Base-by-base conservation (phyloP, 2,888 invertebrate genomes). In the Ophioninae sp. region DNA sequence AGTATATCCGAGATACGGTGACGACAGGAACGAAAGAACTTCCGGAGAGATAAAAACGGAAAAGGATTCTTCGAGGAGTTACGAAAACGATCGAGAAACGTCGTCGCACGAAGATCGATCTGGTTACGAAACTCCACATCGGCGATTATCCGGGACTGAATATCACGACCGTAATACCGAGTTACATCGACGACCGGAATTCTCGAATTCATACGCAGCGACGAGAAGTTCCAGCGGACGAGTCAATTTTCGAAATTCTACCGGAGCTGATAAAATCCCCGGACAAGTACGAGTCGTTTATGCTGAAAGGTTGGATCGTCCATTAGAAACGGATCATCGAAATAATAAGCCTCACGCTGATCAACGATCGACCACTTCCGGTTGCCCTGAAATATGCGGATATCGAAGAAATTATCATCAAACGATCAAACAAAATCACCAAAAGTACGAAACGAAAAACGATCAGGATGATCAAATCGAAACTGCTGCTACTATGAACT, bases 281-380 rank as follows among this genome's bases (percentile, higher is more conserved):
- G 78, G 61, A 22, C 37, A 71, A 13, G 78, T 78, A 13, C 77
- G 67, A n/a, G 20, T 84, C 17, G 75, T 84, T 51, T 84, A 84
- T 22, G 75, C 84, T 0, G 84, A 84, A 17, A 78, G 73, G 69
- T 61, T 59, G 22, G 72, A 61, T 30, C 41, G 78, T 75, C 65
- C 83, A 13, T 13, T 51, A 8, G 73, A 56, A 9, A 58, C 61
- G 17, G 72, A 77, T 61, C 65, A 68, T 20, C 61, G 67, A 51
- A 75, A 9, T 0, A 67, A 61, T 67, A 56, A 44, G 56, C 41
- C 59, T 30, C 3, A 41, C 1, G n/a, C 23, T 9, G 51, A n/a
- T 0, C 63, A 68, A n/a, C 30, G 37, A 7, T 41, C 61, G 23
- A 58, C 68, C 0, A 30, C 6, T 56, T 51, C 76, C 37, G 81